Base-by-base conservation (phyloP, 2,888 invertebrate species). In the Euspilapteryx auroguttella region DNA sequence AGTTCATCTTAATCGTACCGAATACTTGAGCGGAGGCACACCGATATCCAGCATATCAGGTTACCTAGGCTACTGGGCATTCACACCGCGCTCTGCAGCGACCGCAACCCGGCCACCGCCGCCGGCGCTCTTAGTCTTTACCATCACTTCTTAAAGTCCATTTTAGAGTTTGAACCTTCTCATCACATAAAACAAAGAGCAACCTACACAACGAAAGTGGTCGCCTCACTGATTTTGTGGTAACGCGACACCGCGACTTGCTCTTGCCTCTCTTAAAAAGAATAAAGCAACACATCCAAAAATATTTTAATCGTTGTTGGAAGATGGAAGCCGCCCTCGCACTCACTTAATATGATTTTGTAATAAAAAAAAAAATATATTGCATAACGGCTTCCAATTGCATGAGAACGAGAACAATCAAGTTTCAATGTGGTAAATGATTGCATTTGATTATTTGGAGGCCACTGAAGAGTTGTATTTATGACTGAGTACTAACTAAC, bases 11-110 rank as follows among this genome's bases (percentile, higher is more conserved):
- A 65, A 73, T 71, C 64, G 57, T 57, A 58, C 59, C 59, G 63
- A 73, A 71, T 69, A 71, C 64, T 68, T 45, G 56, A 57, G 55
- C 59, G 57, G 54, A 58, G 61, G 68, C 61, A 63, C 58, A 66
- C 55, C 55, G 63, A 68, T 71, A 68, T 66, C 62, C 71, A 71
- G 54, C 55, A 63, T 69, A 61, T 75, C 68, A 49, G 55, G 62
- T 75, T 75, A 75, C 75, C 73, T 73, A 75, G 73, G 75, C 75
- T 73, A 73, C 75, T 71, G 75, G 71, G 62, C 65, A 68, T 63
- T 25, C 25, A 7, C 17, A 17, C 5, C 17, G 8, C 5, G 17
- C 17, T 17, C 17, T 17, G 8, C 17, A 17, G 5, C 17, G 8
- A n/a, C n/a, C n/a, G n/a, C n/a, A n/a, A n/a, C n/a, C n/a, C n/a